Percentiles rank a stretch among this genome's conserved stretches.
phyloP scores from a whole-genome alignment of 2,797 vertebrate species.

The Carapus acus region DNA sequence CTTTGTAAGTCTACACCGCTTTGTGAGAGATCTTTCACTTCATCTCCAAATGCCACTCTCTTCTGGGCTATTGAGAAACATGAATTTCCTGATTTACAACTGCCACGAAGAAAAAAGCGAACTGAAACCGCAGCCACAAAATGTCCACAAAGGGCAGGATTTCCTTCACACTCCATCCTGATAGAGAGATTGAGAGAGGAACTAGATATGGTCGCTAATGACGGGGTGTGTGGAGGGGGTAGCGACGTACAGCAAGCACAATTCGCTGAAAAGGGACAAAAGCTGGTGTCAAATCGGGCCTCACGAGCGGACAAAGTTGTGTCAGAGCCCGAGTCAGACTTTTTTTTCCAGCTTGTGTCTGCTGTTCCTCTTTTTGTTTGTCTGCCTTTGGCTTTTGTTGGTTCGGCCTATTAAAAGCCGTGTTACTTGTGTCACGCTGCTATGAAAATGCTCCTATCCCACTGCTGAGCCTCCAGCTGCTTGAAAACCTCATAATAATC shows the following conservation, averaged over 20 bases:
- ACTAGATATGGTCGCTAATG: constrained; percentile 10
- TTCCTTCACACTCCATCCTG: constrained; percentile 44
- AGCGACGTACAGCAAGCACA: not conserved
- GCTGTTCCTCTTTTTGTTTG: constrained; percentile 28
- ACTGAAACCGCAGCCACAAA: constrained; percentile 54
- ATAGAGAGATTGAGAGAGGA: constrained; percentile 35
- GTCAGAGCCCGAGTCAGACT: too few relatives aligned
- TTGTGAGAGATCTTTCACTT: constrained; percentile 3
- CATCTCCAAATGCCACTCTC: constrained; percentile 26
- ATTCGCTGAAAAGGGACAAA: too few relatives aligned
- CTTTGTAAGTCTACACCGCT: too few relatives aligned
- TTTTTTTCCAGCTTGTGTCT: constrained; percentile 19
- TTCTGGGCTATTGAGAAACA: constrained; percentile 35
- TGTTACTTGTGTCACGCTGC: not conserved
- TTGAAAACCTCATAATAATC: not conserved
- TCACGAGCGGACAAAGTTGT: too few relatives aligned
- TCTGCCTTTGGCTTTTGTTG: not conserved
- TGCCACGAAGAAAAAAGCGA: constrained; percentile 46
- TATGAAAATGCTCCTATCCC: not conserved
- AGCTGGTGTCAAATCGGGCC: too few relatives aligned
- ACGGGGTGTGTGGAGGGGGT: constrained; percentile 1
- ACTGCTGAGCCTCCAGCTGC: not conserved
- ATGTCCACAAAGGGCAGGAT: constrained; percentile 38
- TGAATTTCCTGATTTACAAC: constrained; percentile 61
- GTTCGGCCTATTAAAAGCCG: not conserved